Percentiles rank a stretch among this genome's conserved stretches.
These are phyloP conservation scores for Drosophila nebulosa DNA, from an alignment of 1,140 invertebrate species.

Conservation along the genomic window DNA sequence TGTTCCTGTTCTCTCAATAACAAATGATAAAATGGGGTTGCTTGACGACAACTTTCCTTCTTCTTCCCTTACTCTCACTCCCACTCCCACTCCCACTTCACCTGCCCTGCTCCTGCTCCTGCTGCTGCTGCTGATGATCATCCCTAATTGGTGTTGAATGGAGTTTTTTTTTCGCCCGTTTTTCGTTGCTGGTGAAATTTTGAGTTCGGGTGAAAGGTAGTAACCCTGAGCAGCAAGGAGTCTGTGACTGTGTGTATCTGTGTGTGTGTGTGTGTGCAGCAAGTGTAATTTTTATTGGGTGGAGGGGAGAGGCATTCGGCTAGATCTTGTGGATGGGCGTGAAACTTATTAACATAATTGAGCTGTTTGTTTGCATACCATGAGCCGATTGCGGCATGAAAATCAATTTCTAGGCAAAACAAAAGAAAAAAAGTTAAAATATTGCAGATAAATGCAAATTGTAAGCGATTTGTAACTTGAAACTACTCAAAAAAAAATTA, in stretches of 20 bases:
- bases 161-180: constrained; percentile 42
- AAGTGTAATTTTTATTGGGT: constrained; percentile 3
- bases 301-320: constrained; percentile 4
- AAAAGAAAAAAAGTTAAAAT: background rate
- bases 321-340: constrained; percentile 51
- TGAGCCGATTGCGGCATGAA: background rate
- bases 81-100: background rate
- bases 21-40: constrained; percentile 68
- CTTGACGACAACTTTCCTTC: constrained; percentile 43
- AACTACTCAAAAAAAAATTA: background rate
- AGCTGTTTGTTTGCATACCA: constrained; percentile 53
- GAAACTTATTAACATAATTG: constrained; percentile 69
- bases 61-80: background rate
- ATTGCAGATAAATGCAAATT: constrained; percentile 17
- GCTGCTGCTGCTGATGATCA: constrained; percentile 40
- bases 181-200: constrained; percentile 43
- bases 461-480: background rate
- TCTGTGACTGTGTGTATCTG: constrained; percentile 22
- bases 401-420: background rate
- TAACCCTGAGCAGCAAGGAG: constrained; percentile 40
- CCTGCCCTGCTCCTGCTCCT: constrained; percentile 7
- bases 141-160: constrained; percentile 73
- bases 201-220: constrained; percentile 55
- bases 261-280: constrained; percentile 12
- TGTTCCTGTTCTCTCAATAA: constrained; percentile 57